Percentiles rank a stretch among this genome's conserved stretches.
phyloP scores from a whole-genome alignment of 1,140 invertebrate genomes.

The Leptinotarsa undecemlineata region DNA sequence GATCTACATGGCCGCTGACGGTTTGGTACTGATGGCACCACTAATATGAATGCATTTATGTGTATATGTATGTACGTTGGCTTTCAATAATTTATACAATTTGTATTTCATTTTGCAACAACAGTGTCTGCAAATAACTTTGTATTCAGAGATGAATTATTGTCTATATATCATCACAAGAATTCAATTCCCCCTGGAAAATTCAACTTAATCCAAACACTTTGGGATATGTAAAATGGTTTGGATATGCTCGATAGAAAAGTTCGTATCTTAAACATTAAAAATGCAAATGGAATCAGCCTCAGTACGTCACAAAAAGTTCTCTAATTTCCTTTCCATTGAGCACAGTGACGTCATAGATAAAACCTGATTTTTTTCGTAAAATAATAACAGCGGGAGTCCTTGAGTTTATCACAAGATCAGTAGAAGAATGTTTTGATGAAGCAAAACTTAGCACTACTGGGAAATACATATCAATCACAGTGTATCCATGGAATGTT shows the following conservation, averaged over 20 bases:
- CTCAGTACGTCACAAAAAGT: too few species aligned
- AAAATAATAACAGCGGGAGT: not conserved
- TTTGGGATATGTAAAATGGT: not conserved
- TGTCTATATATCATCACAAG: too few species aligned
- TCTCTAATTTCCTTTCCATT: too few species aligned
- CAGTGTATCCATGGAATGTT: conserved; percentile 8
- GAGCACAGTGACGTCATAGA: not conserved
- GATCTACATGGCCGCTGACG: too few species aligned
- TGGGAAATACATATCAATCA: conserved; percentile 19
- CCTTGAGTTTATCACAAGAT: conserved; percentile 16
- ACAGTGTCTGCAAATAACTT: too few species aligned
- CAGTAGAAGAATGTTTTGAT: conserved; percentile 15
- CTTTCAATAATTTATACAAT: too few species aligned
- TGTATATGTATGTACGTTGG: too few species aligned
- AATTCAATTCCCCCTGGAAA: too few species aligned
- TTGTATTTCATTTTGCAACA: too few species aligned
- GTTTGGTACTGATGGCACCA: too few species aligned
- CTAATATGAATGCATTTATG: too few species aligned
- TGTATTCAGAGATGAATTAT: too few species aligned
- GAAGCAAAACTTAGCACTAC: conserved; percentile 17
- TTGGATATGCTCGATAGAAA: not conserved
- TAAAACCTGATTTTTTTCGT: not conserved
- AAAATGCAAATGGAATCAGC: not conserved
- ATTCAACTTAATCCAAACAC: not conserved
- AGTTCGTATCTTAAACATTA: not conserved